A percentile compares a stretch with the other conserved stretches of the same genome.
Evolutionary conservation across 2,113 vertebrate genomes (phyloP).

Genomic region (Micromys minutus): DNA sequence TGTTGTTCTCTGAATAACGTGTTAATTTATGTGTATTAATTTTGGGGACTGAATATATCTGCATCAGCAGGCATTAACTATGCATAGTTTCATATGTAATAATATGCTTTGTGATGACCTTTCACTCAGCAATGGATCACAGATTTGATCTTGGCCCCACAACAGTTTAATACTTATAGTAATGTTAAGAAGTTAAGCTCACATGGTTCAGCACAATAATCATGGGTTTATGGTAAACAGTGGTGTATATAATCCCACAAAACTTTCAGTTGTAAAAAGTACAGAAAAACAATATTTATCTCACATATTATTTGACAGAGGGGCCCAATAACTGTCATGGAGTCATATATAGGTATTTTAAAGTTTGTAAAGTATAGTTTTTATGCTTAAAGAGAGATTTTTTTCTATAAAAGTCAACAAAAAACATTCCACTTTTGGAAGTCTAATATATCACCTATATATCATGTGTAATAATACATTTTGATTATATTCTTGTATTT

Average conservation of each 20-base stretch:
- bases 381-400: background rate
- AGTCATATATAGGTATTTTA: background rate
- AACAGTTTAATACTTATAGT: background rate
- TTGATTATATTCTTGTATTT: background rate
- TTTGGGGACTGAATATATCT: background rate
- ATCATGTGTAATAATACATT: too few species aligned
- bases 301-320: background rate
- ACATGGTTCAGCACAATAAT: background rate
- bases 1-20: background rate
- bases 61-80: too few species aligned
- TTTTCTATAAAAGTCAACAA: background rate
- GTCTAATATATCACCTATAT: background rate
- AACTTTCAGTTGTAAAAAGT: background rate
- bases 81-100: background rate
- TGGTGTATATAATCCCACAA: background rate
- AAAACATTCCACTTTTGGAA: too few species aligned
- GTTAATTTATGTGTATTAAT: background rate
- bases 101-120: background rate
- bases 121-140: background rate
- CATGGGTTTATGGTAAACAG: background rate
- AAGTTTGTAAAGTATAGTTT: background rate
- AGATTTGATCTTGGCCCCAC: background rate
- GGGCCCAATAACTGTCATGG: background rate
- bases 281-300: background rate
- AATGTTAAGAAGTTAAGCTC: background rate